These are phyloP conservation scores for Baccha elongata DNA, from an alignment of 2,888 invertebrate species.

Conservation along the genomic window DNA sequence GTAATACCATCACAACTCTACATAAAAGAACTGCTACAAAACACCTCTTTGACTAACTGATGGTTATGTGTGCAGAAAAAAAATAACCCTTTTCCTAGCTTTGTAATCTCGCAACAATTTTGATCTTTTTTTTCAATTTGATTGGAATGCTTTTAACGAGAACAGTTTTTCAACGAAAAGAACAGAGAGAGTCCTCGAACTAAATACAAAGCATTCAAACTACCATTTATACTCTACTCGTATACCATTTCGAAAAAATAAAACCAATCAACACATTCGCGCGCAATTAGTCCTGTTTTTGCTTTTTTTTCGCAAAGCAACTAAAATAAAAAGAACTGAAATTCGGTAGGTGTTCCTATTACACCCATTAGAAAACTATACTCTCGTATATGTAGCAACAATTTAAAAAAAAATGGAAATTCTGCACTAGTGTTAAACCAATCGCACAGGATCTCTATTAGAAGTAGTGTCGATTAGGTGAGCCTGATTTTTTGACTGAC, in stretches of 20 bases:
- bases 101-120: constrained; percentile 57
- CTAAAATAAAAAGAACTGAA: constrained; percentile 3
- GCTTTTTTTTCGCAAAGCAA: neutral
- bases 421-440: neutral
- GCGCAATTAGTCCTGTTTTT: constrained; percentile 57
- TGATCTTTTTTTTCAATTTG: constrained; percentile 58
- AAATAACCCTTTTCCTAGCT: constrained; percentile 37
- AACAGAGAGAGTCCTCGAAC: constrained; percentile 35
- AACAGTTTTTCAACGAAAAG: constrained; percentile 47
- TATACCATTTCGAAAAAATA: constrained; percentile 25
- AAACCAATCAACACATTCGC: constrained; percentile 69
- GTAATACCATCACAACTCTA: neutral
- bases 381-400: neutral
- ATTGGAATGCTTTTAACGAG: constrained; percentile 67
- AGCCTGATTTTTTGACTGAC: constrained; percentile 22
- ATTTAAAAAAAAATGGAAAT: neutral
- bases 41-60: constrained; percentile 31
- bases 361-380: constrained; percentile 41
- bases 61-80: constrained; percentile 6
- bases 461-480: constrained; percentile 52
- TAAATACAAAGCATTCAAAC: constrained; percentile 21
- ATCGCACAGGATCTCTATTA: constrained; percentile 39
- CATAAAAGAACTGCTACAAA: constrained; percentile 3
- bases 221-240: no score
- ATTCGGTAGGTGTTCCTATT: constrained; percentile 3